Conservation (phyloP, 1,140 invertebrate genomes). For the Spodoptera frugiperda region DNA sequence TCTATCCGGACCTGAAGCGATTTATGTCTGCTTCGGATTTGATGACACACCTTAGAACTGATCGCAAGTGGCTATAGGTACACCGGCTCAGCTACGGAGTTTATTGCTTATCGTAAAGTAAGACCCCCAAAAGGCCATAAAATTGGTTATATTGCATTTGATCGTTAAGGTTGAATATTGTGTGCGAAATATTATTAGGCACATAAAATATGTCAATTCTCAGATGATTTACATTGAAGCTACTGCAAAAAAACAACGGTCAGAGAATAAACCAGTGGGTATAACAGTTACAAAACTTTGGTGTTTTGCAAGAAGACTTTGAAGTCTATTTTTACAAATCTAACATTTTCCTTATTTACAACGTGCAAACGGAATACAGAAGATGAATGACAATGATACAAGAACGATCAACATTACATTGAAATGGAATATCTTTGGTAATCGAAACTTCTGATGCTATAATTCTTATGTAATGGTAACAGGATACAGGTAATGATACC, state of each 20-base stretch:
- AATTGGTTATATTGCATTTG: neutral
- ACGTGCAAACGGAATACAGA: neutral
- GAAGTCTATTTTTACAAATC: neutral
- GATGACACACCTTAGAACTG: slow-evolving; percentile 21
- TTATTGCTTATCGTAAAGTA: slow-evolving; percentile 2
- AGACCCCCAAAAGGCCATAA: slow-evolving; percentile 7
- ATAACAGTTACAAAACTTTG: too few relatives aligned
- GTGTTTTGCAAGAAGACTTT: too few relatives aligned
- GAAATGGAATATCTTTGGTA: neutral
- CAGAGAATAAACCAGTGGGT: too few relatives aligned
- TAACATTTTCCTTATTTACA: neutral
- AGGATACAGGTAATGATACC: neutral
- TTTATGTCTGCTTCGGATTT: slow-evolving; percentile 46
- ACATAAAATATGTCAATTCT: neutral
- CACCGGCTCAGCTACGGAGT: neutral
- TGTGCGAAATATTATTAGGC: neutral
- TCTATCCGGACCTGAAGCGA: slow-evolving; percentile 54
- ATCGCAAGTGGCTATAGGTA: slow-evolving; percentile 7
- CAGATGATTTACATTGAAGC: too few relatives aligned
- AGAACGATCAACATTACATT: slow-evolving; percentile 20
- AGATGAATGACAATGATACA: slow-evolving; percentile 31
- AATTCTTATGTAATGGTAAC: neutral
- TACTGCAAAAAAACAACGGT: too few relatives aligned
- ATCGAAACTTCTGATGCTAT: slow-evolving; percentile 5
- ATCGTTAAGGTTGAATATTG: neutral